Evolutionary conservation across 2,797 vertebrate genomes (phyloP).

Genomic region (Neosilurus hyrtlii): DNA sequence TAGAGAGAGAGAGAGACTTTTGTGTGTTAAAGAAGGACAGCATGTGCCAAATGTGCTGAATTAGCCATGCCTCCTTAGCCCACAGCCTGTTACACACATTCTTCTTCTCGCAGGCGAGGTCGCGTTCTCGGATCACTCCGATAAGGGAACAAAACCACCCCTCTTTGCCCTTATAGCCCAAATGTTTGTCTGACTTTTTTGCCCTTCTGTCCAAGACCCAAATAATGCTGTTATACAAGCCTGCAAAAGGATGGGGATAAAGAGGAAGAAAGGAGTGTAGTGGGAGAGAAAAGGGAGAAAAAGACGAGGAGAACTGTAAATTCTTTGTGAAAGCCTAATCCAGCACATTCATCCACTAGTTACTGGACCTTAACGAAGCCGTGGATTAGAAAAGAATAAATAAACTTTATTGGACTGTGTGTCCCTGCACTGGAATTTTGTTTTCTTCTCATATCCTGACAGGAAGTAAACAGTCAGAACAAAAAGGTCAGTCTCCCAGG

Average conservation of each 20-base stretch:
- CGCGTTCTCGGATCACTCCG: slow-evolving; percentile 23
- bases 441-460: background rate
- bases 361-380: slow-evolving; percentile 25
- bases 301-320: slow-evolving; percentile 9
- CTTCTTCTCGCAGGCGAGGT: background rate
- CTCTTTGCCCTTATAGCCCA: slow-evolving; percentile 24
- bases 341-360: slow-evolving; percentile 11
- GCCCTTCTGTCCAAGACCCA: slow-evolving; percentile 17
- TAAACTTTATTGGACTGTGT: slow-evolving; percentile 17
- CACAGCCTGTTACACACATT: slow-evolving; percentile 14
- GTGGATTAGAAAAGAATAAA: slow-evolving; percentile 23
- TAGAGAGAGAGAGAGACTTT: slow-evolving; percentile 1
- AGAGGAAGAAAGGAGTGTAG: background rate
- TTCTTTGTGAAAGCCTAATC: slow-evolving; percentile 21
- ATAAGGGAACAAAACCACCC: slow-evolving; percentile 46
- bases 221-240: slow-evolving; percentile 15
- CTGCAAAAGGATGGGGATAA: slow-evolving; percentile 10
- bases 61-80: slow-evolving; percentile 10
- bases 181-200: slow-evolving; percentile 21
- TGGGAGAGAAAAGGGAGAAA: background rate
- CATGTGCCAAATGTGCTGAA: slow-evolving; percentile 14
- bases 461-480: slow-evolving; percentile 9
- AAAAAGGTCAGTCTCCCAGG: background rate
- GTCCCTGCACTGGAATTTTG: background rate
- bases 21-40: slow-evolving; percentile 6